Conservation (phyloP, 2,888 invertebrate species). For the Campopleginae sp. region DNA sequence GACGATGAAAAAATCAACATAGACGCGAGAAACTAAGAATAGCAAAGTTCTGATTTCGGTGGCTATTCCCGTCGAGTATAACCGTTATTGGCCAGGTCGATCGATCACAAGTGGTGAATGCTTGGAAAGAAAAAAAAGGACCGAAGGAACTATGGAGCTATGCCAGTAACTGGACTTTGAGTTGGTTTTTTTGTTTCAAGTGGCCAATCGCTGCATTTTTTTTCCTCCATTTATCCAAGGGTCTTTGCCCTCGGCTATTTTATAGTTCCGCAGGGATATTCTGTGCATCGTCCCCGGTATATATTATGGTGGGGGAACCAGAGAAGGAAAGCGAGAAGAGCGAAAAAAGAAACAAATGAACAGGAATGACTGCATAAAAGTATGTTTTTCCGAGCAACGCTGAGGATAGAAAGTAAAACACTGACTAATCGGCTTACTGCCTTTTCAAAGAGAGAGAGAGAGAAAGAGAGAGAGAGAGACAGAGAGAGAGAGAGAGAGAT, state of each 20-base stretch:
- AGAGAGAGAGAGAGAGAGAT: not conserved
- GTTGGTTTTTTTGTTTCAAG: not conserved
- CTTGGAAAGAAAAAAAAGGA: not conserved
- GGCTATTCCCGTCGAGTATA: not conserved
- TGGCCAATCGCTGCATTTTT: conserved; percentile 22
- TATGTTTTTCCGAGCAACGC: conserved; percentile 38
- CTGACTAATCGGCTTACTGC: conserved; percentile 53
- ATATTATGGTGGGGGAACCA: not conserved
- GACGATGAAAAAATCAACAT: not conserved
- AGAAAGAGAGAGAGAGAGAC: conserved; percentile 3
- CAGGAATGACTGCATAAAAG: conserved; percentile 13
- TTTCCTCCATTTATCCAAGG: not conserved
- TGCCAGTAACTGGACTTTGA: conserved; percentile 17
- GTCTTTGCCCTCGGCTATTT: conserved; percentile 48
- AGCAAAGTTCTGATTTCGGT: not conserved
- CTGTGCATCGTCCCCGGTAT: conserved; percentile 13
- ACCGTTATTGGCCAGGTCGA: conserved; percentile 27
- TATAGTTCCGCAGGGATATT: conserved; percentile 9
- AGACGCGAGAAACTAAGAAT: not conserved
- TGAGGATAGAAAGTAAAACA: conserved; percentile 54
- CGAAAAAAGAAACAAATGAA: not conserved
- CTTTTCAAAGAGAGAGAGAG: conserved; percentile 31
- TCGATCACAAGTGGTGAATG: conserved; percentile 10
- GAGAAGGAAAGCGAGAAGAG: conserved; percentile 6
- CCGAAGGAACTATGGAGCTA: not conserved